These are phyloP conservation scores for Aproaerema taeniolella DNA, from an alignment of 2,888 invertebrate genomes.

Conservation along the genomic window DNA sequence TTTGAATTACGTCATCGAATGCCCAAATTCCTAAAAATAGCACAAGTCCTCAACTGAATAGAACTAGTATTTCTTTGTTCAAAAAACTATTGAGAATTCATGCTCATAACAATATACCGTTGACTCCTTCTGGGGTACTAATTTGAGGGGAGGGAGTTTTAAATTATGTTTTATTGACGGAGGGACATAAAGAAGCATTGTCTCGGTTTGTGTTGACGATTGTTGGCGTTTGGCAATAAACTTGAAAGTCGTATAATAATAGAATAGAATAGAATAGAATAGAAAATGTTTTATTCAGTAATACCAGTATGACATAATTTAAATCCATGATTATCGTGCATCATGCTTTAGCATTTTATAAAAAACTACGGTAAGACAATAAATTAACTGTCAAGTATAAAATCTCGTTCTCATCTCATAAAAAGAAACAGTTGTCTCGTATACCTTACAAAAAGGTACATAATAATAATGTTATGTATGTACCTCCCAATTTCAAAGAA, in stretches of 20 bases:
- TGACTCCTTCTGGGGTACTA: conserved; percentile 18
- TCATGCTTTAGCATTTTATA: no score
- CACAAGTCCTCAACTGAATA: no score
- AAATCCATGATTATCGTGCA: no score
- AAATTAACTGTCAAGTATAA: no score
- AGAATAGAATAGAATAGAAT: no score
- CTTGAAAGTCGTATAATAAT: conserved; percentile 6
- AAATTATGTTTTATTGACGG: conserved; percentile 40
- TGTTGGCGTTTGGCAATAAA: conserved; percentile 18
- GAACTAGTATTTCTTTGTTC: conserved; percentile 46
- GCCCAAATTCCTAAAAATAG: conserved; percentile 55
- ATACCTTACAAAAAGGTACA: no score
- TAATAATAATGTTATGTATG: no score
- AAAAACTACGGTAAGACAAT: no score
- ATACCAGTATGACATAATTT: background rate
- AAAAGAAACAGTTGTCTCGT: no score
- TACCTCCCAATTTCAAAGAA: no score
- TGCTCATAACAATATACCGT: conserved; percentile 20
- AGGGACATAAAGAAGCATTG: conserved; percentile 35
- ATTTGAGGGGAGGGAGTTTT: conserved; percentile 32
- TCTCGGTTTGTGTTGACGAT: conserved; percentile 31
- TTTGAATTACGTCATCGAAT: conserved; percentile 60
- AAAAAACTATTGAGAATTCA: conserved; percentile 31
- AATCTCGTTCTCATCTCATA: no score
- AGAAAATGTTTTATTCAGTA: no score